Percentiles rank a stretch among this genome's conserved stretches.
Conservation (phyloP, 2,113 vertebrate genomes). For the Piprites chloris region DNA sequence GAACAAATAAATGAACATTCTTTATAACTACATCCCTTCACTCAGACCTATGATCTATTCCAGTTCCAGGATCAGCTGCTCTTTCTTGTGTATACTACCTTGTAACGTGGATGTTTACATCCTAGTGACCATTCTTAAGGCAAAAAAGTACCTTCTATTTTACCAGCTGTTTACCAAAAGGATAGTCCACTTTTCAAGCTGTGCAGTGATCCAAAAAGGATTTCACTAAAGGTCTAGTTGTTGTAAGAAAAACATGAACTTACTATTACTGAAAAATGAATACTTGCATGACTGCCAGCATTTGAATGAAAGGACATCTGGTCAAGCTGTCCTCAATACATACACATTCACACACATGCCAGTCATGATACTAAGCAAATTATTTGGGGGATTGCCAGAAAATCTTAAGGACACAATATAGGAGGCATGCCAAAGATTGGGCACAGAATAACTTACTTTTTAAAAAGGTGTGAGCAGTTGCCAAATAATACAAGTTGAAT, state of each 20-base stretch:
- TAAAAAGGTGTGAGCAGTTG: background rate
- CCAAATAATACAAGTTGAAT: background rate
- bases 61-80: background rate
- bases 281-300: background rate
- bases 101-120: background rate
- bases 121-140: background rate
- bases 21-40: background rate
- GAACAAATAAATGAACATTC: background rate
- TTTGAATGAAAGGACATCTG: constrained; percentile 9
- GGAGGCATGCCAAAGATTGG: background rate
- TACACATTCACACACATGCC: background rate
- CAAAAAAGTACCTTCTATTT: background rate
- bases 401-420: background rate
- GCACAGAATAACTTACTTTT: background rate
- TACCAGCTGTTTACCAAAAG: background rate
- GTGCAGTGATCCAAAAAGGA: background rate
- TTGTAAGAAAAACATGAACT: background rate
- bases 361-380: background rate
- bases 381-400: background rate
- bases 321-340: background rate
- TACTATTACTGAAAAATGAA: background rate
- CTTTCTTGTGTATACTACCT: background rate
- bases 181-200: background rate
- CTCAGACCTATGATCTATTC: background rate
- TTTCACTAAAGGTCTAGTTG: background rate